Evolutionary conservation across 2,113 vertebrate species (phyloP).

Genomic region (Ptychochromis oligacanthus): DNA sequence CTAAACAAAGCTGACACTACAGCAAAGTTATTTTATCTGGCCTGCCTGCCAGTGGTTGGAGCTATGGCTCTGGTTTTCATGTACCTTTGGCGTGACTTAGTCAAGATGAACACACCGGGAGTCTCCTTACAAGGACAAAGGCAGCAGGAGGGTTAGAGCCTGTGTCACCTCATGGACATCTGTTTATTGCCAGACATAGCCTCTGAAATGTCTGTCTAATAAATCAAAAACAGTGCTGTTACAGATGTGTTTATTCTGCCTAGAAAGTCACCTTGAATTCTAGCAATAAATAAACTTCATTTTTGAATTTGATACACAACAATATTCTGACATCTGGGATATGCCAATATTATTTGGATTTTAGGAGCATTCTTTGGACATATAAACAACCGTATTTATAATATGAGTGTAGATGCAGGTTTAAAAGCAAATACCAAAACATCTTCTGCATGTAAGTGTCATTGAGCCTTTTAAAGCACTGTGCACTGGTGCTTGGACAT

Average conservation of each 20-base stretch:
- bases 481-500: not conserved
- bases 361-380: not conserved
- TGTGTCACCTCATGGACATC: slow-evolving; percentile 53
- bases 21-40: slow-evolving; percentile 36
- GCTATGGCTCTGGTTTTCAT: slow-evolving; percentile 32
- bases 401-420: not conserved
- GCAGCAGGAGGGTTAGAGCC: slow-evolving; percentile 55
- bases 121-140: slow-evolving; percentile 82
- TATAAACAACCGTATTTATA: not conserved
- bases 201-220: not conserved
- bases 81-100: slow-evolving; percentile 59
- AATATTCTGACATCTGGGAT: not conserved
- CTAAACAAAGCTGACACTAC: slow-evolving; percentile 45
- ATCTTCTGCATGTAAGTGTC: not conserved
- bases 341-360: not conserved
- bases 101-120: slow-evolving; percentile 60
- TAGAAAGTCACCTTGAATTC: not conserved
- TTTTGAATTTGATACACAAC: not conserved
- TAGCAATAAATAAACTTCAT: not conserved
- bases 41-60: slow-evolving; percentile 20
- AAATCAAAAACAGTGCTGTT: slow-evolving; percentile 18
- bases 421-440: too few species aligned
- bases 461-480: slow-evolving; percentile 1
- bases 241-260: slow-evolving; percentile 1
- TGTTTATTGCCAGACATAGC: slow-evolving; percentile 40